phyloP scores from a whole-genome alignment of 2,888 invertebrate species.

The Eupithecia insigniata region DNA sequence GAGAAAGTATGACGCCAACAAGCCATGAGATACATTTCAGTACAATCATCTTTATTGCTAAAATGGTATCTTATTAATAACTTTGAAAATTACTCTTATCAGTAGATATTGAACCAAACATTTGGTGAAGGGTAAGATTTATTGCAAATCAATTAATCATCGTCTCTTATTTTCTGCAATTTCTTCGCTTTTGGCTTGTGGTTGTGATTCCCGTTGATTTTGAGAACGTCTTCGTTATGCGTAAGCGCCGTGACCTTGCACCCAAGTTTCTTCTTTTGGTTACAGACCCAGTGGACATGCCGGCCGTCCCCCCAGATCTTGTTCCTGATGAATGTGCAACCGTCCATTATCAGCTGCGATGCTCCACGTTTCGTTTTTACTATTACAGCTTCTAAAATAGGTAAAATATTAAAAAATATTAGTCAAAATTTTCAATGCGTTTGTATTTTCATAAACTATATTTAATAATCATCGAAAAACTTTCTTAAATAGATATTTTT shows the following conservation, averaged over 20 bases:
- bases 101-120: background rate
- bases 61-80: background rate
- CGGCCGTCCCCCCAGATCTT: conserved; percentile 45
- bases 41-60: background rate
- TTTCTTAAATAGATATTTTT: background rate
- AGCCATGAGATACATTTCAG: background rate
- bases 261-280: conserved; percentile 1
- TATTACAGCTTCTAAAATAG: conserved; percentile 49
- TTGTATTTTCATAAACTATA: background rate
- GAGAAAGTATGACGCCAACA: too few relatives aligned
- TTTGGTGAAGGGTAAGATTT: background rate
- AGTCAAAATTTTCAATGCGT: background rate
- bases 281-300: conserved; percentile 34
- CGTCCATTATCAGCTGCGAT: conserved; percentile 46
- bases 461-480: background rate
- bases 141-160: background rate
- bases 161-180: background rate
- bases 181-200: background rate
- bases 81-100: background rate
- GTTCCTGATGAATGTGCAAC: conserved; percentile 44
- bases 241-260: background rate
- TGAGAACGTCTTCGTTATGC: background rate
- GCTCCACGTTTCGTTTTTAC: conserved; percentile 47
- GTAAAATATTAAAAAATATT: background rate
- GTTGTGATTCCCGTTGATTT: background rate